phyloP scores from a whole-genome alignment of 30 jellyfish, hydroid and myxozoan species.

The Nemopilema nomurai region DNA sequence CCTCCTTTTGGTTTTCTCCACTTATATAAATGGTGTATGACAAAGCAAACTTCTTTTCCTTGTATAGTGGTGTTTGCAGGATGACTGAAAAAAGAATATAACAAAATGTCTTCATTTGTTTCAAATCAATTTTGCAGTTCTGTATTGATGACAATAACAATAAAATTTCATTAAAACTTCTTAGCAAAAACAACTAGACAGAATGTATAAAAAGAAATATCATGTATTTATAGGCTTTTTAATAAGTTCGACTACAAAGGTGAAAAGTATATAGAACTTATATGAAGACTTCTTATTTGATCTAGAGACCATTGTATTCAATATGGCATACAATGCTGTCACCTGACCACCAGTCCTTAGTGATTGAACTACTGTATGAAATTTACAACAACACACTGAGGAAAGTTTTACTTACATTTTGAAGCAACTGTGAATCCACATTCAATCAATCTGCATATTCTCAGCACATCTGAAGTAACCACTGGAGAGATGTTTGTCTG shows the following conservation, averaged over 20 bases:
- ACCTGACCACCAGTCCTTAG: too few relatives aligned
- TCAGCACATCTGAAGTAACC: slow-evolving; percentile 44
- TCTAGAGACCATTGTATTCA: too few relatives aligned
- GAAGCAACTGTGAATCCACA: slow-evolving; percentile 73
- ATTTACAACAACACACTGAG: too few relatives aligned
- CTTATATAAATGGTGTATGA: slow-evolving; percentile 34
- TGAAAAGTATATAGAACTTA: too few relatives aligned
- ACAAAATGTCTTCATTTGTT: background rate
- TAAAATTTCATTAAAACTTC: background rate
- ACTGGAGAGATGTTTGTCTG: slow-evolving; percentile 33
- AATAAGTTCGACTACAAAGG: too few relatives aligned
- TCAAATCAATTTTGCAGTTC: too few relatives aligned
- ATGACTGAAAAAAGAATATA: slow-evolving; percentile 41
- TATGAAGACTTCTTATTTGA: too few relatives aligned
- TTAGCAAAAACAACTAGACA: too few relatives aligned
- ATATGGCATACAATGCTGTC: too few relatives aligned
- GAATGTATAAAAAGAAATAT: too few relatives aligned
- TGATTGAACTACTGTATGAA: too few relatives aligned
- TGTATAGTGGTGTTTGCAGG: slow-evolving; percentile 43
- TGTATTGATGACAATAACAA: background rate
- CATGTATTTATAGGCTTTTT: too few relatives aligned
- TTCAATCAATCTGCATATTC: slow-evolving; percentile 73
- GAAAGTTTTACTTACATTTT: slow-evolving; percentile 71
- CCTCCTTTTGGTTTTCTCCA: slow-evolving; percentile 1
- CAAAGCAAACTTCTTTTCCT: slow-evolving; percentile 58